These are phyloP conservation scores for Drosophila maculinotata DNA, from an alignment of 2,888 invertebrate genomes.

Conservation along the genomic window DNA sequence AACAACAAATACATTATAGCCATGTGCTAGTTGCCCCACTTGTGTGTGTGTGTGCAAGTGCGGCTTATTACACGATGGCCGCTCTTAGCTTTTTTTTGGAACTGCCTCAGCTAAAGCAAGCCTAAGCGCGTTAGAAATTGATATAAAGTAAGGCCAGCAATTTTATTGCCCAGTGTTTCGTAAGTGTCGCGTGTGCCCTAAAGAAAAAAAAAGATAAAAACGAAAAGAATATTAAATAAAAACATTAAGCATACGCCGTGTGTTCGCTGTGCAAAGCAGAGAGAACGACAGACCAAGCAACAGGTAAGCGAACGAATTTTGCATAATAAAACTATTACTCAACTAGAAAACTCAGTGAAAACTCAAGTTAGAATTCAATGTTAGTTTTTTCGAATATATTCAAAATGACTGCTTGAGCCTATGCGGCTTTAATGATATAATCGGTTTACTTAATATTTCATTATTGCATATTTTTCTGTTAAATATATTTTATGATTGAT, in stretches of 20 bases:
- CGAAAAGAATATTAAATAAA: constrained; percentile 35
- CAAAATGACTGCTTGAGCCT: no score
- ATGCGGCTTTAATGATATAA: no score
- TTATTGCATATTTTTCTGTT: neutral
- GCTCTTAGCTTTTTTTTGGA: constrained; percentile 31
- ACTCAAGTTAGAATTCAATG: neutral
- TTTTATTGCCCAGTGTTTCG: constrained; percentile 58
- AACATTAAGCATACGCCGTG: constrained; percentile 46
- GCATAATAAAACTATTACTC: neutral
- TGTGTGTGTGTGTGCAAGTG: constrained; percentile 44
- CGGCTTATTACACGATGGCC: constrained; percentile 68
- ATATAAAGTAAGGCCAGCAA: constrained; percentile 55
- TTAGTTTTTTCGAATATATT: no score
- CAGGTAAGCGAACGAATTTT: constrained; percentile 37
- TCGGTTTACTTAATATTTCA: no score
- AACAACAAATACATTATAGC: constrained; percentile 44
- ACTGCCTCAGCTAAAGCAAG: constrained; percentile 42
- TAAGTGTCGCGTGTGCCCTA: constrained; percentile 34
- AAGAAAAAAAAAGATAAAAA: constrained; percentile 7
- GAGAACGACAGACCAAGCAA: constrained; percentile 25
- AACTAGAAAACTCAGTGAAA: no score
- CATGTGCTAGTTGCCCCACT: constrained; percentile 33
- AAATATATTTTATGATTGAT: neutral
- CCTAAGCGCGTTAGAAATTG: constrained; percentile 64
- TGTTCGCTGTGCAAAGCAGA: neutral